Evolutionary conservation across 92 coral and sea anemone genomes (phyloP), one percentile per base, ranked within the genome.

Genomic region (Porites rus): DNA sequence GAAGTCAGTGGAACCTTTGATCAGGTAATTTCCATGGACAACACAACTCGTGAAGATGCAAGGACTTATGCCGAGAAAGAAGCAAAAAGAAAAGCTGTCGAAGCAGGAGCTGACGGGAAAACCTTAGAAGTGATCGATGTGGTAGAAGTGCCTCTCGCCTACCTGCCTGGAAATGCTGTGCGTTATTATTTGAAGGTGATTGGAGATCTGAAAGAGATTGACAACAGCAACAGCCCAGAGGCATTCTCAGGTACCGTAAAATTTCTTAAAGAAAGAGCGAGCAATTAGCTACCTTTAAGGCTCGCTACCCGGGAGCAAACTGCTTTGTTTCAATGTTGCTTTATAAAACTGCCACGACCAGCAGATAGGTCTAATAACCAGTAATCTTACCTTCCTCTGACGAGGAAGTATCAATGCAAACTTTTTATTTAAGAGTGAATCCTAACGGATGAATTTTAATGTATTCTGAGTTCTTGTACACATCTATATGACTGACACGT

Each of bases 1-100:
- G 89, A 94, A 84, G 95, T 94, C 61, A 92, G 95, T 81, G 98
- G 95, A 17, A 88, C 80, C 1, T 93, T 92, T 21, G 98, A 96
- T 75, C 78, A 74, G 38, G 94, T 96, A 16, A 79, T 87, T 77
- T 71, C 89, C 85, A 56, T 95, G 65, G 90, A 80, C 14, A 62
- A 74, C 16, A 93, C 64, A 81, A 80, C 93, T 16, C 93, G 93
- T n/a, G 89, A 87, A 14, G 73, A 88, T 20, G 94, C 86, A 25
- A 65, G 71, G 22, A 25, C 65, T 13, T 77, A 83, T 16, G 96
- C 92, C 24, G 76, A 81, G 38, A 31, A 60, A 58, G 80, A n/a
- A 60, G 94, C 93, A 18, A 80, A 83, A n/a, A 67, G 61, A 76
- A 85, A 84, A 31, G 98, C 98, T 31, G 86, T 93, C 18, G 78